Base-by-base conservation (phyloP, 2,888 invertebrate species). In the Microplitis deprimator region DNA sequence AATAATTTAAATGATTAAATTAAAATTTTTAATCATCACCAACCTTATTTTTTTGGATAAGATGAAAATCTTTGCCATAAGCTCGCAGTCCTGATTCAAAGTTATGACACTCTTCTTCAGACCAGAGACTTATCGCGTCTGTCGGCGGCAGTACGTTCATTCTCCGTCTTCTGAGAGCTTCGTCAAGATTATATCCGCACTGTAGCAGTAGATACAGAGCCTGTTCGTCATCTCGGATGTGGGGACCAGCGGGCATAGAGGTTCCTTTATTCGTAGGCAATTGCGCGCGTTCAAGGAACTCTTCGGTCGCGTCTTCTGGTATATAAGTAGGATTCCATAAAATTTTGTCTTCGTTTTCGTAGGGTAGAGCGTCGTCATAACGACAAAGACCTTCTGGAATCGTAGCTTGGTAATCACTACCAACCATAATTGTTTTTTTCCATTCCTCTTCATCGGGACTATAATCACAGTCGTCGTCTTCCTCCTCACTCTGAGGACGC, bases 371-470 rank as follows among this genome's bases (percentile, higher is more conserved):
- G 90, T 98, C 98, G 86, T 96, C 98, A 89, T 98, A 98, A 86
- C 94, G 95, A 85, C 95, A 95, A 17, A 98, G 91, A 0, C 97
- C 97, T 88, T 96, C 96, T 1, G 98, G 98, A 86, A 98, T 97
- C 75, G 93, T 94, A 3, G 98, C 98, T 91, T 98, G 98, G 89
- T 95, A 98, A 87, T 97, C 96, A 81, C 94, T 94, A 17, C 98
- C 98, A 39, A 98, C 97, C 96, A 97, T 97, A 81, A 98, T 98
- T 29, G 96, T 97, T 92, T 97, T 97, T 90, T 96, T 95, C 95
- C 96, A 96, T 83, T 96, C 96, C 85, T 96, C 96, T 87, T 96
- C 96, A 87, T 96, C 96, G 0, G 95, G 95, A 86, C 94, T 94
- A 85, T 95, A 96, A 86, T 95, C 95, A 85, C 94, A 94, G 84